Base-by-base conservation (phyloP, 2,113 vertebrate genomes). In the Nematolebias whitei region DNA sequence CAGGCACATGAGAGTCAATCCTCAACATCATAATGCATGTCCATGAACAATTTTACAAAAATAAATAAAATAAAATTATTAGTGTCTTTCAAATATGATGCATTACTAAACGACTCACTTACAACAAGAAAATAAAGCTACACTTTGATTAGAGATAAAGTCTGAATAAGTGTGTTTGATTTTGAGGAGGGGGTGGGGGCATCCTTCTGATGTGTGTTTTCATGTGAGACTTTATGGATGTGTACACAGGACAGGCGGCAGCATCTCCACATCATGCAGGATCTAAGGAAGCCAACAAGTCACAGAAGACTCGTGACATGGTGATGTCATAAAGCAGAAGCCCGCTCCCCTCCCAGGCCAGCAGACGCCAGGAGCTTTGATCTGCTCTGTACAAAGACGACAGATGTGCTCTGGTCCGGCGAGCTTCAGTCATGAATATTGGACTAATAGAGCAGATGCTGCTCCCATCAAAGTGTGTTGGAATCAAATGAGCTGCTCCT, bases 301-400 rank as follows among this genome's bases (percentile, higher is more conserved):
- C 22, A 50, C 77, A 80, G 73, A 83, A 48, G 69, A 57, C 12
- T 38, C 2, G 0, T 64, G 13, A 82, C 74, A 79, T 49, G 15
- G 18, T 68, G 64, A 56, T 53, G 66, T 60, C 68, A 71, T 45
- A 69, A 68, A 64, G 14, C 62, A 70, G 63, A 52, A 71, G 57
- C 32, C 15, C 13, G 48, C 51, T 54, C 57, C 65, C 12, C 45
- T 29, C 24, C 19, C 61, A 0, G 11, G 48, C 53, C 54, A 32
- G 44, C 69, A 45, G 47, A 74, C 41, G 20, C 51, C 49, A 26
- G 9, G 18, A 18, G 71, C 84, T 89, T 85, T 88, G 80, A 89
- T 89, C 81, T 63, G 55, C 57, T 6, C 38, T 29, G 22, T 52
- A 64, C 18, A 24, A 64, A 76, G 71, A 63, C 16, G 35, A 68